Evolutionary conservation across 2,113 vertebrate species (phyloP).

Genomic region (Serilophus lunatus): DNA sequence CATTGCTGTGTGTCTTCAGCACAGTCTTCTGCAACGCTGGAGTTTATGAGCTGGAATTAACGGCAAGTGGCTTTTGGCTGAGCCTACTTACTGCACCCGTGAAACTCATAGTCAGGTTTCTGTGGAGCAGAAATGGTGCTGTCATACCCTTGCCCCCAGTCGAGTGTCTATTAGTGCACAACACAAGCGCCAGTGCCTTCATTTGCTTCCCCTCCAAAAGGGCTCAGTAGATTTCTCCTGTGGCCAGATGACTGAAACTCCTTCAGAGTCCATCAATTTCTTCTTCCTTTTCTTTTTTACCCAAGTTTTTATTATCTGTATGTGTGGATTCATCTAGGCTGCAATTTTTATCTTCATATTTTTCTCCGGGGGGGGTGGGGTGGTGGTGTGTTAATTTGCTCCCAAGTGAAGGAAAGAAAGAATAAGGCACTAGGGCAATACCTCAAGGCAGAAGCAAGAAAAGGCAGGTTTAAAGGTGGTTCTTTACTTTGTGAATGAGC

Average conservation of each 20-base stretch:
- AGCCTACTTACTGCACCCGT: not conserved
- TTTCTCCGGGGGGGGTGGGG: no score
- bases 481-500: not conserved
- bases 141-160: not conserved
- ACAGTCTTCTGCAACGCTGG: not conserved
- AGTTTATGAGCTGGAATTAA: constrained; percentile 26
- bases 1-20: not conserved
- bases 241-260: not conserved
- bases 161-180: not conserved
- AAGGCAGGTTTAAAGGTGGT: not conserved
- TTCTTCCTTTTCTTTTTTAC: not conserved
- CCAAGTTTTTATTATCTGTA: not conserved
- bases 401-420: not conserved
- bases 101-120: not conserved
- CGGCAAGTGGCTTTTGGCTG: not conserved
- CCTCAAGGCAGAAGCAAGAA: not conserved
- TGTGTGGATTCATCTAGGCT: not conserved
- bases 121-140: not conserved
- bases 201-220: not conserved
- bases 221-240: not conserved
- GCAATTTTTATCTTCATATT: not conserved
- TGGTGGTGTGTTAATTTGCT: not conserved
- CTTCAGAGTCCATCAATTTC: not conserved
- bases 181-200: not conserved
- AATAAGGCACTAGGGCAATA: not conserved